Conservation (phyloP, 2,888 invertebrate species). For the Molorchus minor region DNA sequence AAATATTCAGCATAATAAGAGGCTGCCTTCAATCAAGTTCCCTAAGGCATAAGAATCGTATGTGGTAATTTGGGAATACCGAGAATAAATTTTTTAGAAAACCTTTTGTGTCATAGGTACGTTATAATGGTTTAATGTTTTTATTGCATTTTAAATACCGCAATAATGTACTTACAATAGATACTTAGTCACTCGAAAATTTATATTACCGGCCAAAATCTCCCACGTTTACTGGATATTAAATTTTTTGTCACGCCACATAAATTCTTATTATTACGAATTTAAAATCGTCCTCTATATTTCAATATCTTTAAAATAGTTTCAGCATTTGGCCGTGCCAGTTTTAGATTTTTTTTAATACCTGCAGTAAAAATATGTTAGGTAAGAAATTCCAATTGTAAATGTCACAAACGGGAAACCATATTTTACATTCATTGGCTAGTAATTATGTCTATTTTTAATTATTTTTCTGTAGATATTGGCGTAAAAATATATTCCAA, state of each 20-base stretch:
- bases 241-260: background rate
- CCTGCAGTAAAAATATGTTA: conserved; percentile 18
- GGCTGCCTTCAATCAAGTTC: too few species aligned
- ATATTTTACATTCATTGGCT: background rate
- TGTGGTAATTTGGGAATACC: too few species aligned
- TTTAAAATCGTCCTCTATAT: conserved; percentile 11
- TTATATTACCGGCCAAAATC: too few species aligned
- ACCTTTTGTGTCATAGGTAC: too few species aligned
- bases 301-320: conserved; percentile 14
- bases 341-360: conserved; percentile 19
- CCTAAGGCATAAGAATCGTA: too few species aligned
- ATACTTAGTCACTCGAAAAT: too few species aligned
- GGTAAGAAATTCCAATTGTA: conserved; percentile 24
- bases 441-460: background rate
- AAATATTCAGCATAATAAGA: too few species aligned
- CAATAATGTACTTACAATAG: too few species aligned
- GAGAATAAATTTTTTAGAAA: too few species aligned
- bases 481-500: background rate
- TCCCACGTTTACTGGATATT: too few species aligned
- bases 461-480: background rate
- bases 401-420: conserved; percentile 9
- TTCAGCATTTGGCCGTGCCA: conserved; percentile 11
- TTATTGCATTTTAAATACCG: too few species aligned
- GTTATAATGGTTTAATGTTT: too few species aligned
- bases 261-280: background rate